Percentiles rank a stretch among this genome's conserved stretches.
phyloP scores from a whole-genome alignment of 2,113 vertebrate genomes.

The Cervus canadensis region DNA sequence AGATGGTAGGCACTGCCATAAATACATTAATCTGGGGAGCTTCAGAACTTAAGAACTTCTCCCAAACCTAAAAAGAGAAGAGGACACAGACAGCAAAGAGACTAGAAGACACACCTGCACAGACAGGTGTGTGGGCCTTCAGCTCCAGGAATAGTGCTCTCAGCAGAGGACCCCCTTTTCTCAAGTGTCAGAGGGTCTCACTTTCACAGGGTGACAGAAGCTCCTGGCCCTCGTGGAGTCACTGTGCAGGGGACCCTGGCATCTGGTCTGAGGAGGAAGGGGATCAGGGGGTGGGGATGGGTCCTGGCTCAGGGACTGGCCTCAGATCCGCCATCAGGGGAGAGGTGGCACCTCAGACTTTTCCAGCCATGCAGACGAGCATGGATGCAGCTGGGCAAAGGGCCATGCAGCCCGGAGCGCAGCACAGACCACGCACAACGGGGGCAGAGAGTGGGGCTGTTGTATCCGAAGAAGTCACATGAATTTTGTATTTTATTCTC shows the following conservation, averaged over 20 bases:
- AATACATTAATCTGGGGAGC: conserved; percentile 87
- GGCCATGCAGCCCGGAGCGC: not conserved
- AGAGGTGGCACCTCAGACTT: not conserved
- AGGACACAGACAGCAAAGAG: not conserved
- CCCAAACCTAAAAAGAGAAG: conserved; percentile 88
- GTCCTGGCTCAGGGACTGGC: not conserved
- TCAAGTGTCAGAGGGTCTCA: no score
- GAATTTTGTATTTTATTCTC: not conserved
- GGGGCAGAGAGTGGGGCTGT: not conserved
- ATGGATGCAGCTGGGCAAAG: not conserved
- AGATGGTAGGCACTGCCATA: conserved; percentile 97
- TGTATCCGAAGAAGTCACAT: accelerated
- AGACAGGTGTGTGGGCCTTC: accelerated
- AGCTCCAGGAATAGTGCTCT: not conserved
- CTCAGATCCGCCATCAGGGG: not conserved
- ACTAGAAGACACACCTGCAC: accelerated
- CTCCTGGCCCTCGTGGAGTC: not conserved
- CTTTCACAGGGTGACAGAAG: not conserved
- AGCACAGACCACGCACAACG: not conserved
- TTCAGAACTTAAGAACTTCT: conserved; percentile 82
- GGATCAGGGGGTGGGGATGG: not conserved
- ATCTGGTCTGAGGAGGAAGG: not conserved
- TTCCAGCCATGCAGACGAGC: not conserved
- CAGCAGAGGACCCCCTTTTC: not conserved
- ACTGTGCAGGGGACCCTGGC: accelerated